A percentile compares a stretch with the other conserved stretches of the same genome.
Conservation (phyloP, 1,140 invertebrate species). For the Grapholita molesta region DNA sequence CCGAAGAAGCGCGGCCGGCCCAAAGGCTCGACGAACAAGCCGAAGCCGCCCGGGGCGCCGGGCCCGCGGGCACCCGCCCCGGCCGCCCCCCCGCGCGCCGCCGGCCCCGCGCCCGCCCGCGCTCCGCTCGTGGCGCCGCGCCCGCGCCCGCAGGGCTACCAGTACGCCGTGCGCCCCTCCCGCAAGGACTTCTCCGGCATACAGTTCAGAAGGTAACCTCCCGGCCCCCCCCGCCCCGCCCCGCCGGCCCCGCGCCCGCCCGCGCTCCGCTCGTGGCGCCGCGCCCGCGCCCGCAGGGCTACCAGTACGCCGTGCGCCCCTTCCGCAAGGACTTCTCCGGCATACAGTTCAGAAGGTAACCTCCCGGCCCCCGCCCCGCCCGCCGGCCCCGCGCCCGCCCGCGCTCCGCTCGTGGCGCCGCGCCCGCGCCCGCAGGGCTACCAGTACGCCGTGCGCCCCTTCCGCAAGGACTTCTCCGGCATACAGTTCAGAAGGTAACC, state of each 20-base stretch:
- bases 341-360: constrained; percentile 52
- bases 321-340: constrained; percentile 74
- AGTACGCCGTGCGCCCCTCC: constrained; percentile 67
- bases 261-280: no score
- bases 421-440: no score
- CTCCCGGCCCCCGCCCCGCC: no score
- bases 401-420: no score
- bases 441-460: constrained; percentile 66
- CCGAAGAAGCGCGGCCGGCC: constrained; percentile 71
- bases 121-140: constrained; percentile 24
- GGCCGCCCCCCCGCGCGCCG: constrained; percentile 21
- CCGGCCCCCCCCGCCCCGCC: no score
- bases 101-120: constrained; percentile 28
- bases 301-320: constrained; percentile 65
- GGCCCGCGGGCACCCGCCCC: not conserved
- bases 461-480: constrained; percentile 73
- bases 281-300: no score
- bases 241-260: no score
- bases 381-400: no score
- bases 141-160: constrained; percentile 52
- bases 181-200: constrained; percentile 75
- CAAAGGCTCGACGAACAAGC: constrained; percentile 75
- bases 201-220: constrained; percentile 69
- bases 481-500: constrained; percentile 72
- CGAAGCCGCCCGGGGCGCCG: constrained; percentile 52